These are phyloP conservation scores for Anagyrus pseudococci DNA, from an alignment of 2,888 invertebrate species.

Conservation along the genomic window DNA sequence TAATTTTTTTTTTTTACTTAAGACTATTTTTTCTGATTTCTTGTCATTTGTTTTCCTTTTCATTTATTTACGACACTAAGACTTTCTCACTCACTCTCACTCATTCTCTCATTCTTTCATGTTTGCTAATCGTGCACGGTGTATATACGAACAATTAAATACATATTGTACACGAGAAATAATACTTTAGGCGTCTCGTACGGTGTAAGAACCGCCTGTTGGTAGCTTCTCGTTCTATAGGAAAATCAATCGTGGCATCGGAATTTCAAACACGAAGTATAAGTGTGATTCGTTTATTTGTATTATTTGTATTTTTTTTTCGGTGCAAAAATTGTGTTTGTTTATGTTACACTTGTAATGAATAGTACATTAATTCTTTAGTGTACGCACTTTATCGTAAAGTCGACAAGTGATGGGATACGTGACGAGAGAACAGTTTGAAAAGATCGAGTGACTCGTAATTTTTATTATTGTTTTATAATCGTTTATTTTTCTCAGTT, in stretches of 20 bases:
- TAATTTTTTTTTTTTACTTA: conserved; percentile 17
- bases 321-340: conserved; percentile 15
- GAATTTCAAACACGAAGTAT: conserved; percentile 11
- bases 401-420: conserved; percentile 1
- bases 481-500: neutral
- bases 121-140: conserved; percentile 27
- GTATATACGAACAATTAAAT: conserved; percentile 26
- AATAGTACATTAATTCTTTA: conserved; percentile 9
- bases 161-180: conserved; percentile 38
- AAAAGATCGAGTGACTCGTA: conserved; percentile 12
- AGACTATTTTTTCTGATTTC: conserved; percentile 19
- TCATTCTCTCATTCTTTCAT: neutral
- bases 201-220: conserved; percentile 31
- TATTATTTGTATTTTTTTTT: neutral
- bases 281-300: neutral
- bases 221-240: conserved; percentile 6
- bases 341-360: neutral
- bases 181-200: conserved; percentile 33
- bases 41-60: conserved; percentile 12
- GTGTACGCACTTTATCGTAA: conserved; percentile 2
- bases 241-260: neutral
- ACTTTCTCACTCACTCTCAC: too few species aligned
- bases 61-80: too few species aligned
- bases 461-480: neutral
- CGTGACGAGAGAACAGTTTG: neutral